These are phyloP conservation scores for Gerosis bhagava DNA, from an alignment of 2,888 invertebrate species.

Conservation along the genomic window DNA sequence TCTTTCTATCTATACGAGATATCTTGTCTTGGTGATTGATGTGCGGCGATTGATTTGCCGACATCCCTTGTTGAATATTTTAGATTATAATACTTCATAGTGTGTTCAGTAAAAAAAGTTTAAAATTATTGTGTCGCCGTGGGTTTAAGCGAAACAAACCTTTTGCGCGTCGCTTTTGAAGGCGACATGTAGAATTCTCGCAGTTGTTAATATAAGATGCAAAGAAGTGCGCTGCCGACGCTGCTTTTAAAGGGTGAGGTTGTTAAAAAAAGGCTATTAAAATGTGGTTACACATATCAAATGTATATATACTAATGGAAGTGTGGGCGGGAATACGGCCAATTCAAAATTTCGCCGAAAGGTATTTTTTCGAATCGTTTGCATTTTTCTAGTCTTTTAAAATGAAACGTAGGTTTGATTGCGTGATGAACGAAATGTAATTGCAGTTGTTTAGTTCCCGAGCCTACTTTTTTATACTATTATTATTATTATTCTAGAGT, in stretches of 20 bases:
- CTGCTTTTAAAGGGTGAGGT: constrained; percentile 14
- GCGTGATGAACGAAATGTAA: constrained; percentile 49
- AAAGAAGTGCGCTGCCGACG: constrained; percentile 10
- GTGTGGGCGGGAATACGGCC: constrained; percentile 53
- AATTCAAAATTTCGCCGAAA: constrained; percentile 42
- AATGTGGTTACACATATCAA: constrained; percentile 61
- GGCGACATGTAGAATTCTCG: constrained; percentile 31
- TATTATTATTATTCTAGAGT: too few relatives aligned
- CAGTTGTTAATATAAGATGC: constrained; percentile 2
- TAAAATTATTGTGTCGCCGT: too few relatives aligned
- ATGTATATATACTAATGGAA: constrained; percentile 43
- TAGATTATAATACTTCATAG: constrained; percentile 53
- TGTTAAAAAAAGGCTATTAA: constrained; percentile 8
- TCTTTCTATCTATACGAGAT: constrained; percentile 18
- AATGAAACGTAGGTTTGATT: constrained; percentile 54
- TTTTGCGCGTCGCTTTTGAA: constrained; percentile 47
- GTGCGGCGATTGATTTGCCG: constrained; percentile 34
- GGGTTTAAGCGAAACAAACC: too few relatives aligned
- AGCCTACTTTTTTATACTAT: constrained; percentile 42
- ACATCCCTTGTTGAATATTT: constrained; percentile 55
- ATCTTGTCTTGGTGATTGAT: constrained; percentile 11
- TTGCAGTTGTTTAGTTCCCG: constrained; percentile 39
- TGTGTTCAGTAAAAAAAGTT: too few relatives aligned
- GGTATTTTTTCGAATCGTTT: constrained; percentile 63
- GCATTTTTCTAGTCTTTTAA: constrained; percentile 79